Conservation (phyloP, 2,797 vertebrate species). For the Mus caroli region DNA sequence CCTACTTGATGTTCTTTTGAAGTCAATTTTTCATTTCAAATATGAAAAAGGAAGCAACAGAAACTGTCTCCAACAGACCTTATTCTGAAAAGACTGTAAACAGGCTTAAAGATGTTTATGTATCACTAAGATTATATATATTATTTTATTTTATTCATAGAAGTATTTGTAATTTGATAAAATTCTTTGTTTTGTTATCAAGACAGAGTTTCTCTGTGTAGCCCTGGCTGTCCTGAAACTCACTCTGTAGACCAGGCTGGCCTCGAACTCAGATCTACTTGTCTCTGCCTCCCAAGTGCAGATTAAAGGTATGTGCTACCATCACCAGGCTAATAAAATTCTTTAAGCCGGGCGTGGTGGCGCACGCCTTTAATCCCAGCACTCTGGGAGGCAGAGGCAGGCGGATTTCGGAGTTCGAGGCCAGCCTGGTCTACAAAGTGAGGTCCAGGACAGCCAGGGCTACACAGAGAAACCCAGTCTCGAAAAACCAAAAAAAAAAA, state of each 20-base stretch:
- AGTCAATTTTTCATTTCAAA: conserved; percentile 26
- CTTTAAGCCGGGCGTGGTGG: not conserved
- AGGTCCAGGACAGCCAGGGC: too few species aligned
- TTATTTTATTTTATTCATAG: conserved; percentile 8
- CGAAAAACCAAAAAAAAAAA: too few species aligned
- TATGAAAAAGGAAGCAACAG: conserved; percentile 26
- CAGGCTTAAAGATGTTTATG: not conserved
- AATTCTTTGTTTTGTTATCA: not conserved
- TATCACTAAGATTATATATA: conserved; percentile 18
- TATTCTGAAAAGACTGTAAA: not conserved
- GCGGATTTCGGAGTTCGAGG: too few species aligned
- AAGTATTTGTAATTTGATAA: not conserved
- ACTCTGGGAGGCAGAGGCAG: not conserved
- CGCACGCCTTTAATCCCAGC: not conserved
- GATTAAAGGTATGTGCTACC: not conserved
- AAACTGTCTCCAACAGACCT: not conserved
- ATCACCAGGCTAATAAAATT: not conserved
- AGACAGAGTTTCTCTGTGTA: not conserved
- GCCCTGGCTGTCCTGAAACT: not conserved
- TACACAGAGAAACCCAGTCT: too few species aligned
- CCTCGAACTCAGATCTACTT: not conserved
- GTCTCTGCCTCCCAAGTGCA: not conserved
- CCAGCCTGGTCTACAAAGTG: too few species aligned
- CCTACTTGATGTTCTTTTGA: not conserved
- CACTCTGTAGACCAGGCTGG: not conserved